phyloP scores from a whole-genome alignment of 2,113 vertebrate genomes.

The Colistium nudipinnis region DNA sequence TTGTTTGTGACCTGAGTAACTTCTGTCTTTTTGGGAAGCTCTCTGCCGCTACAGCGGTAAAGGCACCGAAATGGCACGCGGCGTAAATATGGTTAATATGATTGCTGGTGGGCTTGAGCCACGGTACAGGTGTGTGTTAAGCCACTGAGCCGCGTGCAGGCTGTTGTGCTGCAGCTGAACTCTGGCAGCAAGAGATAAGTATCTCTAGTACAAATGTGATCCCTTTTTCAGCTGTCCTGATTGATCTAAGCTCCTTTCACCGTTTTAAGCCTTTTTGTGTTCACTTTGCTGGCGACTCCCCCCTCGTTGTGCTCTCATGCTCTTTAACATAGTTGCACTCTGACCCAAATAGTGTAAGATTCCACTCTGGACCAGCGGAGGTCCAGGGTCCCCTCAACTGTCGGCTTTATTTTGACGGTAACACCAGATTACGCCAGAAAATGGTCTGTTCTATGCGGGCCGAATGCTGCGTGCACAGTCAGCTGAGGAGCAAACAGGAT shows the following conservation, averaged over 20 bases:
- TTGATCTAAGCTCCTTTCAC: constrained; percentile 82
- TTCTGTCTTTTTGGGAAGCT: constrained; percentile 35
- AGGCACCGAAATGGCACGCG: constrained; percentile 52
- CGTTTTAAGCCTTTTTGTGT: constrained; percentile 80
- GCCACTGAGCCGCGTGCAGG: constrained; percentile 74
- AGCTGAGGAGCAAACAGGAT: constrained; percentile 31
- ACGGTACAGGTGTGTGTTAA: constrained; percentile 79
- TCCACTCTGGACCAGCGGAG: constrained; percentile 27
- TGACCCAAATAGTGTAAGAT: constrained; percentile 68
- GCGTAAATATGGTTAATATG: constrained; percentile 73
- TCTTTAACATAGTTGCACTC: constrained; percentile 61
- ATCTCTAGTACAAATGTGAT: constrained; percentile 77
- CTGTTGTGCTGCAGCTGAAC: constrained; percentile 72
- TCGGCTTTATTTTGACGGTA: constrained; percentile 31
- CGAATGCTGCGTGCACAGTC: constrained; percentile 38
- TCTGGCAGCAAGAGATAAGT: constrained; percentile 78
- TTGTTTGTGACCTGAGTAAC: constrained; percentile 24
- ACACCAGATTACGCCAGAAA: constrained; percentile 42
- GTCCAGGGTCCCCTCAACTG: constrained; percentile 17
- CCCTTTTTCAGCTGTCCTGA: constrained; percentile 80
- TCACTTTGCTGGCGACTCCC: constrained; percentile 74
- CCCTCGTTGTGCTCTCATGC: constrained; percentile 63
- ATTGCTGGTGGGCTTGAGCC: constrained; percentile 71
- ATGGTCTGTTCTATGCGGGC: constrained; percentile 26
- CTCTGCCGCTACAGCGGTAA: constrained; percentile 31